Evolutionary conservation across 2,113 vertebrate genomes (phyloP).

Genomic region (Dunckerocampus dactyliophorus): DNA sequence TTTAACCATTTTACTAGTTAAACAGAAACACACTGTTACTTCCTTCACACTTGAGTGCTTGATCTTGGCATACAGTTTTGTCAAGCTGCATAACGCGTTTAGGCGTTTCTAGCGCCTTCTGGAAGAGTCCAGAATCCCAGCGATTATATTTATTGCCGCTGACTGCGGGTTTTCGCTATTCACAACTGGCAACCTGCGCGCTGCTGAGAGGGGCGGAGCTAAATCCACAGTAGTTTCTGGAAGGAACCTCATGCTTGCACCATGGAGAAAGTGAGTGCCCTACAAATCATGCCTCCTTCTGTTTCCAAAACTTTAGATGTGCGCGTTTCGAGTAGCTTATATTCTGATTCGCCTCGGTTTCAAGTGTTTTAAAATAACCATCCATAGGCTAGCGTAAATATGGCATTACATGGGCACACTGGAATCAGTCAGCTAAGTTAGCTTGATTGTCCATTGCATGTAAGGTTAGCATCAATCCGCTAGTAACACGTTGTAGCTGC

Average conservation of each 20-base stretch:
- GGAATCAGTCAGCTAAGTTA: slow-evolving; percentile 24
- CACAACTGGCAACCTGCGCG: background rate
- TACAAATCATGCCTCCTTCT: slow-evolving; percentile 1
- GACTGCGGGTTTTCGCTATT: background rate
- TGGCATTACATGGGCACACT: background rate
- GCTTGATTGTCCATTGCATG: slow-evolving; percentile 15
- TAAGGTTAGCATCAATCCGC: slow-evolving; percentile 39
- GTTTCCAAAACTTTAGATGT: background rate
- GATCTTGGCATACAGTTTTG: too few species aligned
- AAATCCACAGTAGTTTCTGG: slow-evolving; percentile 73
- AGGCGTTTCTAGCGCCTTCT: background rate
- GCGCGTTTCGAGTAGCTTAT: background rate
- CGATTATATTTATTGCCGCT: background rate
- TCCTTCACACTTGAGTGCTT: background rate
- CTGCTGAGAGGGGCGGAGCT: slow-evolving; percentile 55
- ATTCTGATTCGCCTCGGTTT: fast-evolving
- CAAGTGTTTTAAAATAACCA: background rate
- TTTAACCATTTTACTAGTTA: background rate
- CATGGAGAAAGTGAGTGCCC: slow-evolving; percentile 78
- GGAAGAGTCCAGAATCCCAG: background rate
- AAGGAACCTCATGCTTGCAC: slow-evolving; percentile 76
- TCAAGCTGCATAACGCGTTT: too few species aligned
- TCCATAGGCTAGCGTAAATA: background rate
- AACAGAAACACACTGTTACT: background rate
- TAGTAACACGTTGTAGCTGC: slow-evolving; percentile 14